Evolutionary conservation across 2,797 vertebrate genomes (phyloP).

Genomic region (Hippocampus kuda): DNA sequence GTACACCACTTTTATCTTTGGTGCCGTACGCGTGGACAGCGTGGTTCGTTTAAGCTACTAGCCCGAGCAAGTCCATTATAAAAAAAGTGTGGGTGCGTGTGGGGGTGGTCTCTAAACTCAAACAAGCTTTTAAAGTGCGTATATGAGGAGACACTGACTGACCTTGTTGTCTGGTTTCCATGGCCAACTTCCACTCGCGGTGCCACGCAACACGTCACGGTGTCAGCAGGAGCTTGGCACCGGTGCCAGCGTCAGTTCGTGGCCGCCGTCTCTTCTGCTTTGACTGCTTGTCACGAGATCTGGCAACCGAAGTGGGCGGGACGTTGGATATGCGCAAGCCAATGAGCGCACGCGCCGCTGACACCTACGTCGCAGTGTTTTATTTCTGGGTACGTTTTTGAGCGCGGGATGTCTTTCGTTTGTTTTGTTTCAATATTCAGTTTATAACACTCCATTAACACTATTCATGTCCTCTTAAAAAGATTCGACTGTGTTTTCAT

Average conservation of each 20-base stretch:
- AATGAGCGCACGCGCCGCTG: background rate
- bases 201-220: background rate
- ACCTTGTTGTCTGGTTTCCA: constrained; percentile 72
- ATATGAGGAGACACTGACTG: constrained; percentile 22
- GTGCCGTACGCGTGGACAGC: background rate
- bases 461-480: background rate
- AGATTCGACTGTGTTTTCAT: too few relatives aligned
- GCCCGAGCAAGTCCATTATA: background rate
- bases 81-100: background rate
- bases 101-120: too few relatives aligned
- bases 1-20: background rate
- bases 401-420: background rate
- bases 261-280: background rate
- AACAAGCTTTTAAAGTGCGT: background rate
- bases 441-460: background rate
- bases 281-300: background rate
- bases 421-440: background rate
- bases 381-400: background rate
- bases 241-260: background rate
- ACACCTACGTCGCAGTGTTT: background rate
- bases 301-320: background rate
- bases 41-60: background rate
- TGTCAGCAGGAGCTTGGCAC: background rate
- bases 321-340: background rate
- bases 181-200: constrained; percentile 20